phyloP scores from a whole-genome alignment of 1,140 invertebrate species.

The Ctenoplectra terminalis region DNA sequence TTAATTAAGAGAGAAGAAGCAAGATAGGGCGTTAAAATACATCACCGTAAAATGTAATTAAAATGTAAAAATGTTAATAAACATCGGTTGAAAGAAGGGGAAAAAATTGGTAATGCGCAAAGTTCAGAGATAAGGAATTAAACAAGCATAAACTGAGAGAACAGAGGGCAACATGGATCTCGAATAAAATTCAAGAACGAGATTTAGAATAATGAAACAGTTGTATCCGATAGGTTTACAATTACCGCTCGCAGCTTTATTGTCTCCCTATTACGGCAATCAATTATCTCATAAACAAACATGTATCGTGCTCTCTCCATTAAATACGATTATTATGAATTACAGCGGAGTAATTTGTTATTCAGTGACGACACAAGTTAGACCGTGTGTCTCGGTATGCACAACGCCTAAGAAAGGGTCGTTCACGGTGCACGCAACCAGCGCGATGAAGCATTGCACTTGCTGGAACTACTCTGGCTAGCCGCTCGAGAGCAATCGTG shows the following conservation, averaged over 20 bases:
- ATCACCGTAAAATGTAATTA: no score
- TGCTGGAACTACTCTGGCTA: constrained; percentile 21
- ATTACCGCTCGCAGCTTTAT: constrained; percentile 1
- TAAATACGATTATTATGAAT: constrained; percentile 37
- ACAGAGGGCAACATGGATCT: no score
- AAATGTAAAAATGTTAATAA: no score
- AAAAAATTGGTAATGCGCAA: no score
- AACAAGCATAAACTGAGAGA: no score
- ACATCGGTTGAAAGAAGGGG: no score
- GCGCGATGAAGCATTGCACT: constrained; percentile 47
- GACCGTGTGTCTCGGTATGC: constrained; percentile 33
- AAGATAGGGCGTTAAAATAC: no score
- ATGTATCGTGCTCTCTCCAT: constrained; percentile 8
- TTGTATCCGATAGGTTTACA: background rate
- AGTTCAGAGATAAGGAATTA: no score
- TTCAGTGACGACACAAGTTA: background rate
- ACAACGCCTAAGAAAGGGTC: constrained; percentile 17
- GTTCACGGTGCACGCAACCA: constrained; percentile 22
- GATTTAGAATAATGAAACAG: background rate
- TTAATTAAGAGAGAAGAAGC: no score
- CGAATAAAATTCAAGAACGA: no score
- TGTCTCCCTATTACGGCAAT: constrained; percentile 28
- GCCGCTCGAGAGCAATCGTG: constrained; percentile 28
- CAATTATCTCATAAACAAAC: constrained; percentile 23
- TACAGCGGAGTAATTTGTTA: constrained; percentile 27